Evolutionary conservation across 2,113 vertebrate genomes (phyloP).

Genomic region (Ophthalmolycus amberensis): DNA sequence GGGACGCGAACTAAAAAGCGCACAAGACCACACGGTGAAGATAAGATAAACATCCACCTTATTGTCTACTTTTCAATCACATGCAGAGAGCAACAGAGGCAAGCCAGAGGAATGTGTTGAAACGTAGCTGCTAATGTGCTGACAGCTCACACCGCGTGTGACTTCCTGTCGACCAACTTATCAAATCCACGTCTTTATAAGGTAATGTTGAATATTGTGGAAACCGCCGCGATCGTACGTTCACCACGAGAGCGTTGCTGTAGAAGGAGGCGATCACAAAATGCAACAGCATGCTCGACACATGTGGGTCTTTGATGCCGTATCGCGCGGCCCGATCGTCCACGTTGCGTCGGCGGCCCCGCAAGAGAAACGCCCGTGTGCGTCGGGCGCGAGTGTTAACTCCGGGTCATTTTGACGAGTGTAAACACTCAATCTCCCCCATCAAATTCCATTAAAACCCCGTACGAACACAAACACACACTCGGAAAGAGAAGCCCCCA

Average conservation of each 20-base stretch:
- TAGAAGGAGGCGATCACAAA: background rate
- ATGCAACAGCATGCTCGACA: conserved; percentile 18
- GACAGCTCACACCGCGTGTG: conserved; percentile 20
- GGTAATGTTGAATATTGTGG: background rate
- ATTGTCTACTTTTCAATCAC: background rate
- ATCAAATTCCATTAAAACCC: conserved; percentile 71
- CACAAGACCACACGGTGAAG: background rate
- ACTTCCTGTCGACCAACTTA: conserved; percentile 10
- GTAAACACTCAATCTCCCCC: conserved; percentile 71
- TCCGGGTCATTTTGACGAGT: conserved; percentile 59
- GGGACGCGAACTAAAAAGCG: conserved; percentile 2
- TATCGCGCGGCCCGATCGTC: conserved; percentile 30
- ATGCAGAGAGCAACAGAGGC: background rate
- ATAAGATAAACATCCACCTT: conserved; percentile 10
- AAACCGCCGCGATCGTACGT: background rate
- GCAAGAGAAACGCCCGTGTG: conserved; percentile 27
- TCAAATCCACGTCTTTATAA: conserved; percentile 20
- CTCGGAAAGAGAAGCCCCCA: conserved; percentile 61
- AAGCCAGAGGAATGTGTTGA: conserved; percentile 5
- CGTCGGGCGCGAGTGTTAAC: conserved; percentile 45
- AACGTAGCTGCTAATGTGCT: conserved; percentile 27
- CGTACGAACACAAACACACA: conserved; percentile 67
- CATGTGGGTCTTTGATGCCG: conserved; percentile 10
- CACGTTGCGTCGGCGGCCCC: conserved; percentile 7
- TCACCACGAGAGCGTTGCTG: background rate